A percentile compares a stretch with the other conserved stretches of the same genome.
Evolutionary conservation across 2,888 invertebrate genomes (phyloP).

Genomic region (Sinopyrophorus schimmeli): DNA sequence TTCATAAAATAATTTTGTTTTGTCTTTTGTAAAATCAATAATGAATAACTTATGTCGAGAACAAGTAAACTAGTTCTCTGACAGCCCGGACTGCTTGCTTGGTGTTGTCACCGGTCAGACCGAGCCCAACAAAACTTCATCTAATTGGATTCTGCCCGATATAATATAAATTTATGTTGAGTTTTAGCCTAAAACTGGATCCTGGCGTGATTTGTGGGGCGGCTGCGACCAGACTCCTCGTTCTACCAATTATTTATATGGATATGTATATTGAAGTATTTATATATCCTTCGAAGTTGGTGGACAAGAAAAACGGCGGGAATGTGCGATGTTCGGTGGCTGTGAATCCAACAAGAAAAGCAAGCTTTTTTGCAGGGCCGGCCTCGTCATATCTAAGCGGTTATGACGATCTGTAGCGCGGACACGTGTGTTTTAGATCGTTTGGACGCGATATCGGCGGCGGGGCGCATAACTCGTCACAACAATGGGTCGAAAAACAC

Average conservation of each 20-base stretch:
- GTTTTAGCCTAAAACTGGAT: slow-evolving; percentile 52
- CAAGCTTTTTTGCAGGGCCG: slow-evolving; percentile 28
- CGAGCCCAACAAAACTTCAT: slow-evolving; percentile 49
- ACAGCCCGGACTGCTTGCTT: slow-evolving; percentile 35
- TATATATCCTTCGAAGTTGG: slow-evolving; percentile 26
- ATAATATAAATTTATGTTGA: slow-evolving; percentile 55
- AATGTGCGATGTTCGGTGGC: slow-evolving; percentile 15
- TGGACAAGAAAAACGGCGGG: slow-evolving; percentile 16
- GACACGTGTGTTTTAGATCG: slow-evolving; percentile 51
- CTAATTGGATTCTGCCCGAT: slow-evolving; percentile 54
- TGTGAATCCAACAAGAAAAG: slow-evolving; percentile 12
- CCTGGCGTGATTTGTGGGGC: slow-evolving; percentile 50
- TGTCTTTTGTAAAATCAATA: slow-evolving; percentile 9
- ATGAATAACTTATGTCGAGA: slow-evolving; percentile 21
- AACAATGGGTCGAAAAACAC: slow-evolving; percentile 53
- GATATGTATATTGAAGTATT: slow-evolving; percentile 39
- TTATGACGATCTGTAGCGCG: slow-evolving; percentile 51
- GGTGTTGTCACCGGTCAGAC: slow-evolving; percentile 46
- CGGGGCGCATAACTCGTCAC: slow-evolving; percentile 52
- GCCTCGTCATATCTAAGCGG: slow-evolving; percentile 36
- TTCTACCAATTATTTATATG: slow-evolving; percentile 41
- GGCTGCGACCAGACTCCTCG: slow-evolving; percentile 34
- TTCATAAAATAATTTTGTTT: too few relatives aligned
- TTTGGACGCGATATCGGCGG: slow-evolving; percentile 48
- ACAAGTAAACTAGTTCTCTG: slow-evolving; percentile 39